Percentiles rank a stretch among this genome's conserved stretches.
These are phyloP conservation scores for Nephotettix cincticeps DNA, from an alignment of 1,140 invertebrate genomes.

Conservation along the genomic window DNA sequence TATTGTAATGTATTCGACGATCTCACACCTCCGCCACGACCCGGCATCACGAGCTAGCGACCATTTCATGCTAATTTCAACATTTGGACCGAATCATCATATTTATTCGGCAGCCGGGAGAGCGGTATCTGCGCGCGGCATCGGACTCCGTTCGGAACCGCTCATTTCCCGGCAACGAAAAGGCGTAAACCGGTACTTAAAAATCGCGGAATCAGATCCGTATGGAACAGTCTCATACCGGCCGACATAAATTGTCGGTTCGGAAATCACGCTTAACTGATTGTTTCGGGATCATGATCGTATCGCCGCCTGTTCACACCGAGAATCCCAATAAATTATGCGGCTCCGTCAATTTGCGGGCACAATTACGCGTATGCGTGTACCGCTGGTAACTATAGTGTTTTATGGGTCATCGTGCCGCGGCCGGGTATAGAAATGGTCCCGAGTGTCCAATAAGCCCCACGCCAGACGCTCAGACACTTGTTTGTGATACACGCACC, in stretches of 20 bases:
- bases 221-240: neutral
- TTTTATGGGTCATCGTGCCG: neutral
- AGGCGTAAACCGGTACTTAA: constrained; percentile 6
- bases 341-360: neutral
- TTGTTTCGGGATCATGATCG: constrained; percentile 4
- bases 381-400: constrained; percentile 4
- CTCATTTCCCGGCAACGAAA: neutral
- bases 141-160: constrained; percentile 15
- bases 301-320: neutral
- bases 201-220: constrained; percentile 6
- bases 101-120: constrained; percentile 25
- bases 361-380: neutral
- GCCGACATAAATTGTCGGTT: constrained; percentile 4
- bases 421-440: too few relatives aligned
- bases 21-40: constrained; percentile 19
- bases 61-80: constrained; percentile 28
- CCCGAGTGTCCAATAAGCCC: too few relatives aligned
- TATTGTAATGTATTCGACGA: constrained; percentile 15
- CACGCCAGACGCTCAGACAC: too few relatives aligned
- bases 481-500: too few relatives aligned
- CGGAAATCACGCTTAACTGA: constrained; percentile 3
- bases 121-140: constrained; percentile 7
- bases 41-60: constrained; percentile 1
- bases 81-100: constrained; percentile 27
- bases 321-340: neutral